These are phyloP conservation scores for Enteromius thamalakanensis DNA, from an alignment of 2,797 vertebrate species.

Conservation along the genomic window DNA sequence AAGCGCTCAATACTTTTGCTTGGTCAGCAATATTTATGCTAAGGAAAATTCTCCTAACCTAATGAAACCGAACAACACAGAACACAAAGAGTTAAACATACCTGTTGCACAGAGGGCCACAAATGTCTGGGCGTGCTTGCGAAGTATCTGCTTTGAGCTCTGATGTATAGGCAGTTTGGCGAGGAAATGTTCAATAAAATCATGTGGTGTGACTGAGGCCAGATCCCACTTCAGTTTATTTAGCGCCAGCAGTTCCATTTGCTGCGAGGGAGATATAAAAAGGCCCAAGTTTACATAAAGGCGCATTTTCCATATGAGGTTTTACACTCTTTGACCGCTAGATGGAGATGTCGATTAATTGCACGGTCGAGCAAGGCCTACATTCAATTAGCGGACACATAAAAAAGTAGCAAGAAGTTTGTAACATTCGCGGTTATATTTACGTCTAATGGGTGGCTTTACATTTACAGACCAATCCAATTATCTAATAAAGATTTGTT, in stretches of 20 bases:
- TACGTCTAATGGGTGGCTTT: neutral
- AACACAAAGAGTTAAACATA: slow-evolving; percentile 66
- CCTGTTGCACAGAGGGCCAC: slow-evolving; percentile 98
- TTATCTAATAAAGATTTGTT: neutral
- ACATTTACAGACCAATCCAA: neutral
- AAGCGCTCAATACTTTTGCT: neutral
- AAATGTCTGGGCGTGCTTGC: slow-evolving; percentile 97
- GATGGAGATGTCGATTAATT: slow-evolving; percentile 51
- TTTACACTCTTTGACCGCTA: slow-evolving; percentile 52
- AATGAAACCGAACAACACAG: neutral
- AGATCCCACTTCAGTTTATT: slow-evolving; percentile 99
- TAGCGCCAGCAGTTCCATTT: slow-evolving; percentile 96
- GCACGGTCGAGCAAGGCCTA: slow-evolving; percentile 20
- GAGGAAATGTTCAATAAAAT: slow-evolving; percentile 98
- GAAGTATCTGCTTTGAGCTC: slow-evolving; percentile 92
- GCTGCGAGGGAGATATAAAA: slow-evolving; percentile 74
- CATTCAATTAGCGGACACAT: slow-evolving; percentile 45
- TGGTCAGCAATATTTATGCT: neutral
- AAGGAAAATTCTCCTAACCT: neutral
- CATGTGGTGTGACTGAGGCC: slow-evolving; percentile 94
- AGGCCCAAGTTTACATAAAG: slow-evolving; percentile 32
- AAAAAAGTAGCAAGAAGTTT: slow-evolving; percentile 7
- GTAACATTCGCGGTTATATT: neutral
- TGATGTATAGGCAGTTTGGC: slow-evolving; percentile 91
- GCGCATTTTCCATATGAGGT: slow-evolving; percentile 14